Conservation (phyloP, 1,140 invertebrate genomes). For the Bicyclus anynana region DNA sequence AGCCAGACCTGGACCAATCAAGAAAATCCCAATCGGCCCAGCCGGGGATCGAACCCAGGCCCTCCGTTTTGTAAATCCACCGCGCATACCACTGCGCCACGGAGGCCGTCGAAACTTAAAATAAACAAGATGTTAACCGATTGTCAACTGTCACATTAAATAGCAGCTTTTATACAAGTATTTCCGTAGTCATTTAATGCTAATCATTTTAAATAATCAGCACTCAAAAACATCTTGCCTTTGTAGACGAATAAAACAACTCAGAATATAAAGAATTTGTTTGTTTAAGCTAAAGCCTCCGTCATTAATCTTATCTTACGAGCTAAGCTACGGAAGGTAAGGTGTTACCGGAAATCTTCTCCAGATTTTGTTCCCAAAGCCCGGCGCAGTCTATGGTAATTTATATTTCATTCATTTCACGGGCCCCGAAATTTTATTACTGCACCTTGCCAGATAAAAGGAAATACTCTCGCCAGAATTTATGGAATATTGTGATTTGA, state of each 20-base stretch:
- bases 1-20: no score
- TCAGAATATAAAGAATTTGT: slow-evolving; percentile 14
- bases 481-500: background rate
- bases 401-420: background rate
- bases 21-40: no score
- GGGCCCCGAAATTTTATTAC: background rate
- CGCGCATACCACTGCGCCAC: no score
- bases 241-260: background rate
- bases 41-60: no score
- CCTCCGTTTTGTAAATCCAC: no score
- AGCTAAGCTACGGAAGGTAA: background rate
- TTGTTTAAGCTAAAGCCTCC: slow-evolving; percentile 19
- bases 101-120: no score
- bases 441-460: background rate
- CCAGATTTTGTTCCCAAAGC: slow-evolving; percentile 1
- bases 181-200: no score
- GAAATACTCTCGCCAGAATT: background rate
- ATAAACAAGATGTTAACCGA: no score
- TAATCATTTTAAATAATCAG: no score
- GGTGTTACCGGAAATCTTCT: slow-evolving; percentile 1
- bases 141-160: no score
- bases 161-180: no score
- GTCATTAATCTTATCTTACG: slow-evolving; percentile 18
- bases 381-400: background rate
- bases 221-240: background rate